These are phyloP conservation scores for Bombus pascuorum DNA, from an alignment of 1,140 invertebrate genomes.

Conservation along the genomic window DNA sequence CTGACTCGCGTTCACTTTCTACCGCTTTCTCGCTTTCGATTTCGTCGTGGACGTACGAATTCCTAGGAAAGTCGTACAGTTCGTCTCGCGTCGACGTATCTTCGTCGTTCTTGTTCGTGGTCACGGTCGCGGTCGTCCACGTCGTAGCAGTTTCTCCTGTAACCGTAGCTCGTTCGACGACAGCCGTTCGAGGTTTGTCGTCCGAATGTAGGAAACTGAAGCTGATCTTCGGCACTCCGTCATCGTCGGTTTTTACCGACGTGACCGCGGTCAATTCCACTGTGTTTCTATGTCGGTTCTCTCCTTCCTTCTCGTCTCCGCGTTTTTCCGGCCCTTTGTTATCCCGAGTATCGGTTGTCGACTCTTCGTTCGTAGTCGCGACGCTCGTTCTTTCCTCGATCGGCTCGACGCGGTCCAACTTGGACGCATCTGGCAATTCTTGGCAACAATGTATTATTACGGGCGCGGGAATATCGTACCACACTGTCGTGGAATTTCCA, in stretches of 20 bases:
- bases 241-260: slow-evolving; percentile 70
- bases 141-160: background rate
- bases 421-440: slow-evolving; percentile 59
- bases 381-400: background rate
- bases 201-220: slow-evolving; percentile 75
- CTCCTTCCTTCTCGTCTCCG: background rate
- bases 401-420: background rate
- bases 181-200: slow-evolving; percentile 30
- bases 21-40: slow-evolving; percentile 29
- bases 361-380: background rate
- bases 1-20: slow-evolving; percentile 4
- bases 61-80: slow-evolving; percentile 40
- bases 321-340: slow-evolving; percentile 43
- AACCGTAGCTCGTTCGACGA: background rate
- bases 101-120: slow-evolving; percentile 10
- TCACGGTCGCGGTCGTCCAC: background rate
- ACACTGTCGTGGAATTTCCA: slow-evolving; percentile 55
- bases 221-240: slow-evolving; percentile 77
- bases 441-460: slow-evolving; percentile 73
- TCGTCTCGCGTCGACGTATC: slow-evolving; percentile 5
- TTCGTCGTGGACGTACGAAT: slow-evolving; percentile 16
- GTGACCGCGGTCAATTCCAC: slow-evolving; percentile 75
- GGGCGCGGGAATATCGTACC: slow-evolving; percentile 75
- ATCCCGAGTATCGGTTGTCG: background rate
- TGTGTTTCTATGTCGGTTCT: slow-evolving; percentile 71